A percentile compares a stretch with the other conserved stretches of the same genome.
Conservation (phyloP, 1,140 invertebrate species). For the Tetragonula clypearis region DNA sequence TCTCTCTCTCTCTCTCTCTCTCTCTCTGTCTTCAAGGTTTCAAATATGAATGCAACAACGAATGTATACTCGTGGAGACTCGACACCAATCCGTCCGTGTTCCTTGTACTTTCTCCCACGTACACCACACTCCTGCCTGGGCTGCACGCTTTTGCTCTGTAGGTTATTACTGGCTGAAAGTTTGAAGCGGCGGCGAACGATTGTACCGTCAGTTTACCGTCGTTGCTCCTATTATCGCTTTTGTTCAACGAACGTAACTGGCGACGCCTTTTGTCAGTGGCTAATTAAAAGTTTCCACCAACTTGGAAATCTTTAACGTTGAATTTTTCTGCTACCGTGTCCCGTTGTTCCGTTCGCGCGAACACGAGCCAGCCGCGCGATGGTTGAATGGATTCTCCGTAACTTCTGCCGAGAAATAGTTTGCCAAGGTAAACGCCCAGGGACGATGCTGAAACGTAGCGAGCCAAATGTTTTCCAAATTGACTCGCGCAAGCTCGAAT, state of each 20-base stretch:
- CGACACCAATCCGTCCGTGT: not conserved
- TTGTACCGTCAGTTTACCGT: constrained; percentile 25
- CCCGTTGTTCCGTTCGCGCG: not conserved
- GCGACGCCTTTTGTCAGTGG: constrained; percentile 11
- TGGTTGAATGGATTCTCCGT: not conserved
- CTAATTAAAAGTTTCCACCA: constrained; percentile 37
- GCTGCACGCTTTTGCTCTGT: not conserved
- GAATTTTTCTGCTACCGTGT: not conserved
- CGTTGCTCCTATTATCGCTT: constrained; percentile 24
- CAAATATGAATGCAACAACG: constrained; percentile 33
- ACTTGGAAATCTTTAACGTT: constrained; percentile 31
- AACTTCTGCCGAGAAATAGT: constrained; percentile 10
- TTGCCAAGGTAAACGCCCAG: constrained; percentile 23
- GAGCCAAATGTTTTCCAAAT: constrained; percentile 20
- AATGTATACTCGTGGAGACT: not conserved
- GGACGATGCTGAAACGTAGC: not conserved
- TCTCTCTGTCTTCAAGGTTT: constrained; percentile 18
- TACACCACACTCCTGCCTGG: not conserved
- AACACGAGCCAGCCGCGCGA: not conserved
- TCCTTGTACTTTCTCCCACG: constrained; percentile 24
- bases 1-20: no score
- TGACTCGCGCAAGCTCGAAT: not conserved
- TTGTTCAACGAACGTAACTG: constrained; percentile 14
- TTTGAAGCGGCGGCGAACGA: constrained; percentile 31
- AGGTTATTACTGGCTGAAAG: constrained; percentile 33